A percentile compares a stretch with the other conserved stretches of the same genome.
Conservation (phyloP, 2,888 invertebrate species). For the Campaea margaritaria region DNA sequence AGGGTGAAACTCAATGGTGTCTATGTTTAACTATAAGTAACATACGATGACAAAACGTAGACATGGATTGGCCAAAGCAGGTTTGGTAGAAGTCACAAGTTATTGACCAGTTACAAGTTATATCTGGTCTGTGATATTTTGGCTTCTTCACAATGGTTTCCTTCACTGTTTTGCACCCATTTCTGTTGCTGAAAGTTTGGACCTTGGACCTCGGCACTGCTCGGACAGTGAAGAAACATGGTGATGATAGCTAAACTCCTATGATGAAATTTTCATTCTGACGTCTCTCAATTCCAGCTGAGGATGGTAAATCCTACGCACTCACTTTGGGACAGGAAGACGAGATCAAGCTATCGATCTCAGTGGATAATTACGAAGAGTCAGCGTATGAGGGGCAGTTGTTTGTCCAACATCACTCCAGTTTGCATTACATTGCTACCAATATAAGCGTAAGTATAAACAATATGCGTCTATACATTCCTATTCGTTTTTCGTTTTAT, state of each 20-base stretch:
- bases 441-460: slow-evolving; percentile 85
- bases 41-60: too few relatives aligned
- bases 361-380: slow-evolving; percentile 92
- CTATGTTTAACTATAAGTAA: too few relatives aligned
- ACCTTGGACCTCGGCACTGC: too few relatives aligned
- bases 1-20: too few relatives aligned
- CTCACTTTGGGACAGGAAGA: slow-evolving; percentile 89
- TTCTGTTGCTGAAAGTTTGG: neutral
- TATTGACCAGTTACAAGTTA: too few relatives aligned
- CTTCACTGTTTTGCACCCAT: neutral
- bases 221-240: too few relatives aligned
- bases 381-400: slow-evolving; percentile 95
- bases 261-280: neutral
- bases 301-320: slow-evolving; percentile 75
- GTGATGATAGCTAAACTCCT: neutral
- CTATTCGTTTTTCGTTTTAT: too few relatives aligned
- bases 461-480: too few relatives aligned
- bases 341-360: slow-evolving; percentile 90
- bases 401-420: slow-evolving; percentile 91
- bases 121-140: too few relatives aligned
- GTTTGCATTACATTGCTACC: slow-evolving; percentile 91
- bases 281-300: slow-evolving; percentile 57
- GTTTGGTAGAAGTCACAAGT: too few relatives aligned
- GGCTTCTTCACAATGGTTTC: too few relatives aligned
- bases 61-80: too few relatives aligned